Evolutionary conservation across 2,113 vertebrate genomes (phyloP).

Genomic region (Gila orcuttii): DNA sequence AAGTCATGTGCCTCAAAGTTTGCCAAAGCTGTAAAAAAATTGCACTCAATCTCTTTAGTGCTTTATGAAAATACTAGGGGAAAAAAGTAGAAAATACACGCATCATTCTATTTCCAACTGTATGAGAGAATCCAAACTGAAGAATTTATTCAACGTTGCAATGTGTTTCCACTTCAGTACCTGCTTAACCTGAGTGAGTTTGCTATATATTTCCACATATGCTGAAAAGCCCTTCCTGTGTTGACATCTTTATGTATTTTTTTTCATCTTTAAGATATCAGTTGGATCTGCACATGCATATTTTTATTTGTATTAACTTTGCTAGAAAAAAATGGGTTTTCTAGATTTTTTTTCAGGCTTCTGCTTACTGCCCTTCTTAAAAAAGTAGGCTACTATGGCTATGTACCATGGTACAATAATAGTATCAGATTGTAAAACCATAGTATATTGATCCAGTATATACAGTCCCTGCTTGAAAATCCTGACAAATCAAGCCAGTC

Average conservation of each 20-base stretch:
- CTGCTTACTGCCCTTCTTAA: neutral
- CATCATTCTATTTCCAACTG: neutral
- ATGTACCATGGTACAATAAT: neutral
- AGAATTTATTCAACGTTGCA: neutral
- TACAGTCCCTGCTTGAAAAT: neutral
- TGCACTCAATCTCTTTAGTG: neutral
- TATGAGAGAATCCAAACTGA: neutral
- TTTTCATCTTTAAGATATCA: neutral
- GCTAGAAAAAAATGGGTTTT: neutral
- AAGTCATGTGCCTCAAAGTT: constrained; percentile 41
- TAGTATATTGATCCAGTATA: neutral
- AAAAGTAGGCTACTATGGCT: neutral
- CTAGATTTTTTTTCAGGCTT: too few relatives aligned
- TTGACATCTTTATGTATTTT: neutral
- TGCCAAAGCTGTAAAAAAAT: constrained; percentile 32
- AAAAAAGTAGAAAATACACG: neutral
- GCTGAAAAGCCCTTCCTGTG: neutral
- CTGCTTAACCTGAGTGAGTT: neutral
- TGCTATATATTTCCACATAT: neutral
- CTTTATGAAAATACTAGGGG: neutral
- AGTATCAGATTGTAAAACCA: neutral
- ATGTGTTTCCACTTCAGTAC: neutral
- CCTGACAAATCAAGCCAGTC: neutral
- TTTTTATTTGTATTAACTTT: neutral
- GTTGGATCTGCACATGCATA: neutral